Evolutionary conservation across 2,797 vertebrate species (phyloP).

Genomic region (Anas flavirostris): DNA sequence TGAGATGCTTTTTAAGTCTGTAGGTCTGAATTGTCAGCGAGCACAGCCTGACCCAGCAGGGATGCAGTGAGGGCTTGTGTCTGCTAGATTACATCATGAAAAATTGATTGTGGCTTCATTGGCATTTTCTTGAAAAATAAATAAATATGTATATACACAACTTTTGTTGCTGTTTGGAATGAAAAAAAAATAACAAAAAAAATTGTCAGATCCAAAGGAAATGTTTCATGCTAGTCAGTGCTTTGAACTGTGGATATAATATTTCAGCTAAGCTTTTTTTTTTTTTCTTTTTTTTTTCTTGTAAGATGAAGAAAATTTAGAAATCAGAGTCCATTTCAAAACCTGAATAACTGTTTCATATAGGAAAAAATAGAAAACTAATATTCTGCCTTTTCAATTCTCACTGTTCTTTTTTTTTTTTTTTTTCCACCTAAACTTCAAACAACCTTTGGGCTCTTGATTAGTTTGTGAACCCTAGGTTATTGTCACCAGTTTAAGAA

Average conservation of each 20-base stretch:
- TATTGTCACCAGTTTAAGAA: neutral
- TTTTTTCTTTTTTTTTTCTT: neutral
- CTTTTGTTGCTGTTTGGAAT: neutral
- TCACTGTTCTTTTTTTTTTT: neutral
- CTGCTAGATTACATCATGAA: neutral
- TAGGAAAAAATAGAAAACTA: neutral
- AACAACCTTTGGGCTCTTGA: neutral
- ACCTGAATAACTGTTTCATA: neutral
- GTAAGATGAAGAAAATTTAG: neutral
- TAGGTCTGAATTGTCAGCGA: neutral
- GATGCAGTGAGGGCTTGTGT: fast-evolving
- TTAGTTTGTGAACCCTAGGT: neutral
- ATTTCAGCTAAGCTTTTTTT: neutral
- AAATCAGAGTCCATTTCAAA: neutral
- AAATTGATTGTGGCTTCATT: neutral
- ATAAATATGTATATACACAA: too few species aligned
- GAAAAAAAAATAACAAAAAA: neutral
- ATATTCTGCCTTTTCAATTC: neutral
- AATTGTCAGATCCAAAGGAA: neutral
- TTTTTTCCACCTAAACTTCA: neutral
- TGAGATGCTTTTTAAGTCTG: neutral
- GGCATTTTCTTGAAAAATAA: neutral
- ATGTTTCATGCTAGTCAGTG: neutral
- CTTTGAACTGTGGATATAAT: neutral
- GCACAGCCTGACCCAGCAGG: neutral